Evolutionary conservation across 2,888 invertebrate genomes (phyloP), one percentile per base, ranked within the genome.

Genomic region (Hybos culiciformis): DNA sequence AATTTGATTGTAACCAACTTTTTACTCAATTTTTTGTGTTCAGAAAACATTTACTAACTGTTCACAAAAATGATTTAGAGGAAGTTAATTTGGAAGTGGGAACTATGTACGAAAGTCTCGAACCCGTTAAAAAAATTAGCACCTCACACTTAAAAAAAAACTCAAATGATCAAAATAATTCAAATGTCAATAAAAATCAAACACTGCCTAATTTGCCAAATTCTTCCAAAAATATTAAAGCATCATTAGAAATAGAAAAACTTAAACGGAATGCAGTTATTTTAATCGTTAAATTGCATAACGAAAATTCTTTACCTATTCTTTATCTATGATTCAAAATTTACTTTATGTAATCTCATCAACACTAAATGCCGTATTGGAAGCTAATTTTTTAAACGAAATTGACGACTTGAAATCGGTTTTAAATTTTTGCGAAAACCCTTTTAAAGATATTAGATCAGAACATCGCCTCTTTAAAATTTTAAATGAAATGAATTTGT

Each of bases 381-480:
- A 14, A 31, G 18, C 5, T 9, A 17, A 37, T 19, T 31, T 5
- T 8, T 19, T 12, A 41, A 19, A 44, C 41, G 7, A 44, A 24
- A n/a, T 37, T 17, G 24, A 41, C 26, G 45, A 43, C 24, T 26
- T 41, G 5, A 21, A 15, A 20, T 39, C 20, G 39, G n/a, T 48
- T 20, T 23, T 48, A 34, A 14, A 41, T 17, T 46, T 46, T 44
- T 46, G 46, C 39, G 46, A 46, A 38, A 24, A 46, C 42, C 42
- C 39, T 34, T 48, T 48, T 31, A 29, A 44, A 40, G 42, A 48
- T 20, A 44, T 48, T 19, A 41, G 36, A 31, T 46, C 46, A 32
- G 46, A 44, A 31, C 40, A 46, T 37, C 29, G 40, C 3, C 32
- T 48, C 18, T 39, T 48, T 12, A 43, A 48, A 44, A 39, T 42